A percentile compares a stretch with the other conserved stretches of the same genome.
Evolutionary conservation across 2,113 vertebrate genomes (phyloP).

Genomic region (Ursus arctos): DNA sequence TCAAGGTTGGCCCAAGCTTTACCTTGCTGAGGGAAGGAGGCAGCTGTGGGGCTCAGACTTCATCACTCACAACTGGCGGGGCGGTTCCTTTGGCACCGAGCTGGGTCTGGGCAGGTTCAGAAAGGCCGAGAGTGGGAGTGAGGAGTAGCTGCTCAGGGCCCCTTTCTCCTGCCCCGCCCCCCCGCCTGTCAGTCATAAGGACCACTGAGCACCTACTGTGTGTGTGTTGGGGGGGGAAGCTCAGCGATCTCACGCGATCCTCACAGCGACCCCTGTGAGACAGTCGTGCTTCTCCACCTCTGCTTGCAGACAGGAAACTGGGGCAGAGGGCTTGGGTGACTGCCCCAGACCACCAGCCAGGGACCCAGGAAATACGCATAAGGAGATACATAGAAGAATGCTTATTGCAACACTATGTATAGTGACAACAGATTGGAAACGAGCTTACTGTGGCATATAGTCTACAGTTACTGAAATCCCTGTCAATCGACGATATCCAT

Average conservation of each 20-base stretch:
- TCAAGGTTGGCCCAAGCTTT: not conserved
- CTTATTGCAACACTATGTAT: not conserved
- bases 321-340: not conserved
- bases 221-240: not conserved
- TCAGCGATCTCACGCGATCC: rapidly evolving
- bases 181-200: not conserved
- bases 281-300: not conserved
- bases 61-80: not conserved
- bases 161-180: not conserved
- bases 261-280: not conserved
- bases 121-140: not conserved
- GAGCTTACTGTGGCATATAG: not conserved
- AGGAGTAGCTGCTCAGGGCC: not conserved
- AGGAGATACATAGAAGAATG: not conserved
- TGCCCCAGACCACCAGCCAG: not conserved
- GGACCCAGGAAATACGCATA: not conserved
- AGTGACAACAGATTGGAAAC: not conserved
- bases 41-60: not conserved
- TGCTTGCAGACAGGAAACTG: not conserved
- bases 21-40: not conserved
- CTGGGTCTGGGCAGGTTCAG: not conserved
- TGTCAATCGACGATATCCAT: not conserved
- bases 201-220: not conserved
- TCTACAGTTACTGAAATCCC: not conserved
- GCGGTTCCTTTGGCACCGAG: not conserved